Conservation (phyloP, 1,140 invertebrate species). For the Leptoteleia sp. region DNA sequence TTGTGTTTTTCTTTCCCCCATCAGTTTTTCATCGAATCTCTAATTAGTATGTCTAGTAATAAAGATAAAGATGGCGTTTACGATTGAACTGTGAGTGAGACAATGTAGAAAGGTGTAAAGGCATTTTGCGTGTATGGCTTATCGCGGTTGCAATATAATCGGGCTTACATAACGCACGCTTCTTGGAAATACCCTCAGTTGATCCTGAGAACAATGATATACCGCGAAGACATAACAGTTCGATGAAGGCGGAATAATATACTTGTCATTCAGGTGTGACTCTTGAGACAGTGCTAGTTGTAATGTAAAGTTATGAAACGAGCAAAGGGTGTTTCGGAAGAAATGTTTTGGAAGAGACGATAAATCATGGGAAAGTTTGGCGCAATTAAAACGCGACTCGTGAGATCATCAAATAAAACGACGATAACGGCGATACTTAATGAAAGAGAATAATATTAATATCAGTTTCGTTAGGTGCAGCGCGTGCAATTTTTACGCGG, state of each 20-base stretch:
- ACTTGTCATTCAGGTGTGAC: slow-evolving; percentile 19
- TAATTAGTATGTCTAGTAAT: slow-evolving; percentile 2
- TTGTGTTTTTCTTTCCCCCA: too few species aligned
- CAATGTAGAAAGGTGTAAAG: slow-evolving; percentile 2
- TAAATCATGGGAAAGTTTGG: background rate
- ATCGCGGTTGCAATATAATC: slow-evolving; percentile 11
- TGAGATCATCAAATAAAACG: too few species aligned
- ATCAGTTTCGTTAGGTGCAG: too few species aligned
- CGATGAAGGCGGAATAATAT: slow-evolving; percentile 20
- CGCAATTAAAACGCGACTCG: too few species aligned
- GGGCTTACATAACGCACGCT: slow-evolving; percentile 16
- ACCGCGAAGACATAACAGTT: slow-evolving; percentile 27
- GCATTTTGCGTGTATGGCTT: slow-evolving; percentile 8
- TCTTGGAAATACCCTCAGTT: slow-evolving; percentile 9
- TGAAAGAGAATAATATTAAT: too few species aligned
- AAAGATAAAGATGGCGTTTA: slow-evolving; percentile 4
- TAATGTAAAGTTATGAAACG: background rate
- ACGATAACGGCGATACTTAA: too few species aligned
- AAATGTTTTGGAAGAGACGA: slow-evolving; percentile 5
- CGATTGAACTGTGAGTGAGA: slow-evolving; percentile 11
- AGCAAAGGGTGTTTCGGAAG: background rate
- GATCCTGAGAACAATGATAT: slow-evolving; percentile 19
- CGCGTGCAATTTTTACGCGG: too few species aligned
- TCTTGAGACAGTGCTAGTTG: slow-evolving; percentile 7
- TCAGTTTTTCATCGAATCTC: too few species aligned